Evolutionary conservation across 2,888 invertebrate species (phyloP).

Genomic region (Odontocerum albicorne): DNA sequence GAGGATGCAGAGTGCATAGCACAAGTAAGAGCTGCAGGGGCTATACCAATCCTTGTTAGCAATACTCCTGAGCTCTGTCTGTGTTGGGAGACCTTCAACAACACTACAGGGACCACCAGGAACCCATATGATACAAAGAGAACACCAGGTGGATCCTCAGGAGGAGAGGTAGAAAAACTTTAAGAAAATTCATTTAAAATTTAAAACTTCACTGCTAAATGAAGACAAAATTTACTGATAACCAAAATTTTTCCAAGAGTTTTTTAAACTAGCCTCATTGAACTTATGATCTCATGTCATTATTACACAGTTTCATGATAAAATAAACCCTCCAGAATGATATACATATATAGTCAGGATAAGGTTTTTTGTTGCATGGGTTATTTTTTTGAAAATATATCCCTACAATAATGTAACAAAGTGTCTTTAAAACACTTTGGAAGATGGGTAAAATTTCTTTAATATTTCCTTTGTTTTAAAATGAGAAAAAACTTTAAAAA

Average conservation of each 20-base stretch:
- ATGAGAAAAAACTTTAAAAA: too few relatives aligned
- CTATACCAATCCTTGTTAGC: constrained; percentile 82
- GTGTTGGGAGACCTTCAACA: constrained; percentile 90
- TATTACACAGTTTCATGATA: too few relatives aligned
- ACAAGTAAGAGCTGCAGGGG: constrained; percentile 74
- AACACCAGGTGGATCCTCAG: constrained; percentile 88
- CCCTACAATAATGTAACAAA: too few relatives aligned
- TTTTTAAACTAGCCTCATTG: background rate
- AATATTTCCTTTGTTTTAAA: too few relatives aligned
- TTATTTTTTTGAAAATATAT: too few relatives aligned
- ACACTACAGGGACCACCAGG: constrained; percentile 80
- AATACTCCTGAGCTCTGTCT: constrained; percentile 90
- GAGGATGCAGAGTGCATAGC: constrained; percentile 75
- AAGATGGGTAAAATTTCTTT: too few relatives aligned
- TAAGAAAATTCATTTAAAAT: background rate
- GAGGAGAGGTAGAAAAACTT: constrained; percentile 67
- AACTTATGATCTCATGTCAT: background rate
- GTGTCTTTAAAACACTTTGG: too few relatives aligned
- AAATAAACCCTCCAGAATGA: too few relatives aligned
- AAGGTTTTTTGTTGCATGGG: too few relatives aligned
- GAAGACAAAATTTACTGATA: background rate
- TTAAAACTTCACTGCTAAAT: background rate
- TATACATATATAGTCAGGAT: too few relatives aligned
- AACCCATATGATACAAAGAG: constrained; percentile 87
- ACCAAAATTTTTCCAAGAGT: background rate